Evolutionary conservation across 1,140 invertebrate genomes (phyloP).

Genomic region (Whitmania pigra): DNA sequence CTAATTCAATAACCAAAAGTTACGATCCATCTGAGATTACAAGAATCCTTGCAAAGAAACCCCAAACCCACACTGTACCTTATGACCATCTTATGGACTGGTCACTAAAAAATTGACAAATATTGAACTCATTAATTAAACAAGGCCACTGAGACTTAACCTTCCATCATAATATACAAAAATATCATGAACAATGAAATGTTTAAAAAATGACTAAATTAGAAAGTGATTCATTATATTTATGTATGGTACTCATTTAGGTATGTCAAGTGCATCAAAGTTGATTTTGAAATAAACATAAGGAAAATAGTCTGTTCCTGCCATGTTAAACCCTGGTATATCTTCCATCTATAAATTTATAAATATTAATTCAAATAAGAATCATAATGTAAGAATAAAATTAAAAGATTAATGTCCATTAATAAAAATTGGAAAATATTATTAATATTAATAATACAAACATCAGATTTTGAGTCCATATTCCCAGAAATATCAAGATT

Average conservation of each 20-base stretch:
- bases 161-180: no score
- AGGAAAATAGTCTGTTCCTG: constrained; percentile 82
- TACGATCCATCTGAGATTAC: no score
- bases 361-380: neutral
- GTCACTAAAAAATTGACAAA: no score
- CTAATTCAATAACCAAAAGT: no score
- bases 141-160: no score
- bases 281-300: constrained; percentile 97
- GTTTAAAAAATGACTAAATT: neutral
- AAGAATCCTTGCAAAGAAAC: no score
- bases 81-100: no score
- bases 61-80: no score
- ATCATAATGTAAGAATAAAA: neutral
- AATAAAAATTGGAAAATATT: neutral
- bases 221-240: neutral
- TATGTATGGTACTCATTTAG: neutral
- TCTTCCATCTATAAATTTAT: constrained; percentile 37
- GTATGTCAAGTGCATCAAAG: constrained; percentile 58
- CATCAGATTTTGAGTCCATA: constrained; percentile 3
- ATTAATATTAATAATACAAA: neutral
- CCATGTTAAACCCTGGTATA: constrained; percentile 80
- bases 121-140: no score
- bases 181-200: no score
- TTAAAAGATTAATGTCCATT: neutral
- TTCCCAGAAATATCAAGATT: constrained; percentile 68